Base-by-base conservation (phyloP, 1,140 invertebrate genomes). In the Nasonia vitripennis region DNA sequence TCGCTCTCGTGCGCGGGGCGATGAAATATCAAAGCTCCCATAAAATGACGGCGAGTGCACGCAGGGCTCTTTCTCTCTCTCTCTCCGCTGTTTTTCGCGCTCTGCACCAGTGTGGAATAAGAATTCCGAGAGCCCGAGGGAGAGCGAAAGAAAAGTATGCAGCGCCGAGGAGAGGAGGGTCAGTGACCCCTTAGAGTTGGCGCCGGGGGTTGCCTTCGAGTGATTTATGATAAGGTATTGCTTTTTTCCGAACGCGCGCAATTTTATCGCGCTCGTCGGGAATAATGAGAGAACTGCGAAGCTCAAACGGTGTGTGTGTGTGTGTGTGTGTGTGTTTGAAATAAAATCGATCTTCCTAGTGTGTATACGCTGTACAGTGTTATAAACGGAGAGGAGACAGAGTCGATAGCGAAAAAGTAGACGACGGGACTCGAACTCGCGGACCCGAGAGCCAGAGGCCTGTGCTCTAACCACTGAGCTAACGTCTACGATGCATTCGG, bases 1-100 rank as follows among this genome's bases (percentile, higher is more conserved):
- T 84, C 37, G 70, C 17, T 11, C 41, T 68, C 62, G 55, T 51
- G 62, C 45, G 45, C n/a, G 20, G 27, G 11, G 12, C 55, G 55
- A 78, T 83, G 75, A 83, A 78, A 83, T 70, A 51, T 83, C 82
- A 83, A 83, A 83, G 41, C 75, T 82, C 70, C 71, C 62, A 51
- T 83, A 78, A 83, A 27, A 78, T 0, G 34, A 77, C 45, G 27
- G 11, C 71, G 41, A 20, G 45, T 3, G 17, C 55, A 62, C 55
- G 55, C 55, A 62, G 55, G 20, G 55, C 55, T 37, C 34, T 34
- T 34, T 34, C 34, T 34, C 34, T 37, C 34, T 37, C 34, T 37
- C 5, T 37, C 34, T 17, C 17, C 20, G 6, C 17, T 62, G 55
- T 62, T 62, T 62, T n/a, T 62, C 55, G 17, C 51, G 51, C 20